Evolutionary conservation across 2,797 vertebrate species (phyloP), one percentile per base, ranked within the genome.

Genomic region (Tiaroga cobitis): DNA sequence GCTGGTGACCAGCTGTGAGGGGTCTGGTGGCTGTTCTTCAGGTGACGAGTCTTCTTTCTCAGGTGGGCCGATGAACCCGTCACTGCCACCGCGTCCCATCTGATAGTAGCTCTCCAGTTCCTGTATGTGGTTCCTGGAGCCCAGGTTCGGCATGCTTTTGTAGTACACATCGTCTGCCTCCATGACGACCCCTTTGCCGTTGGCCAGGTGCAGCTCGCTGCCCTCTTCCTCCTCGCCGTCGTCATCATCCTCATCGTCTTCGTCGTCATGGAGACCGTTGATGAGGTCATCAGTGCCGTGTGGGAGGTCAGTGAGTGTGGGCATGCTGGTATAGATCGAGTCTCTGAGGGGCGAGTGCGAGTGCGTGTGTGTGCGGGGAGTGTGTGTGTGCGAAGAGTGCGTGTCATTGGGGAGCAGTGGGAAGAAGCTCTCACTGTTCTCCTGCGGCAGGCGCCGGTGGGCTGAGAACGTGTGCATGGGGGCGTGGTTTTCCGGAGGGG

Each of bases 101-200:
- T 98, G 98, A 94, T 99, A 99, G 94, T 99, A 99, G 92, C 95
- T 97, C 93, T 99, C 98, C 89, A 99, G 96, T 94, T 98, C 97
- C 84, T 98, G 97, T 83, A 97, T 94, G 89, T 98, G 97, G 92
- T 97, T 97, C 90, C 97, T 95, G 93, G 97, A 97, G 93, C 98
- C 98, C 77, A 99, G 92, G 94, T 99, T 99, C 90, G 98, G 98
- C 98, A 99, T 99, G 94, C 98, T 99, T 94, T 99, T 99, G 93
- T 98, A 99, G 94, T 98, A 99, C 89, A 98, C 96, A 18, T 99
- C 98, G 0, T 99, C 98, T 13, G 95, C 91, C 41, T 99, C 98
- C 0, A 94, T 93, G 0, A 93, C 93, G 19, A 94, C 92, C 18
- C 95, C 96, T 95, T 97, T 98, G 92, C 97, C 96, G 15, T 94